Evolutionary conservation across 2,113 vertebrate species (phyloP), one percentile per base, ranked within the genome.

Genomic region (Emydocephalus ijimae): DNA sequence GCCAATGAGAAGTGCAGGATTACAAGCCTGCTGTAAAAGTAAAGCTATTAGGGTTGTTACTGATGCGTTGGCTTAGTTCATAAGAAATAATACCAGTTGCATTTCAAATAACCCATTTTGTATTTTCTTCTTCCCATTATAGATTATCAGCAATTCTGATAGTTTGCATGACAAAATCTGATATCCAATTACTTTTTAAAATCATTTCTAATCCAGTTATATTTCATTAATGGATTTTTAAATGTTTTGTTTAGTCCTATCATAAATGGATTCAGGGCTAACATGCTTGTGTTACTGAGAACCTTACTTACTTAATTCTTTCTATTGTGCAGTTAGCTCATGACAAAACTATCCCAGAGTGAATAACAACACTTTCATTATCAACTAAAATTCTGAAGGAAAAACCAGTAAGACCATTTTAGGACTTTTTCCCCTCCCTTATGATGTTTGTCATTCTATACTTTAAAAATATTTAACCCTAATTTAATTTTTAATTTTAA

Each of bases 61-160:
- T 39, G 39, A 39, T 39, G 39, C 2, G 39, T 39, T 39, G 39
- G 39, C 39, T 39, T 1, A 39, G 39, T 39, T 39, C 39, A 39
- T 39, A 39, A 39, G 1, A 39, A 95, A 74, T 91, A 94, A 48
- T 39, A 8, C 4, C 1, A 87, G 92, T 93, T 91, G 89, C 39
- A 92, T 92, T 95, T 64, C 34, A 92, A 69, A 50, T 55, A 96
- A 94, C 74, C 61, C 93, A 81, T 81, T 95, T 81, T 91, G 94
- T 95, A 93, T 64, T 90, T 91, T 85, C 90, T 93, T 94, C 69
- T 29, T 81, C 48, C n/a, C 52, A 26, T 93, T 93, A 92, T 94
- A 95, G 91, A 90, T 88, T 88, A 91, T 89, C 92, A 34, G 26
- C 93, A 87, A 29, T 50, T n/a, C 26, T 54, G 3, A 88, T 26